Conservation (phyloP, 2,113 vertebrate species). For the Macaca nemestrina region DNA sequence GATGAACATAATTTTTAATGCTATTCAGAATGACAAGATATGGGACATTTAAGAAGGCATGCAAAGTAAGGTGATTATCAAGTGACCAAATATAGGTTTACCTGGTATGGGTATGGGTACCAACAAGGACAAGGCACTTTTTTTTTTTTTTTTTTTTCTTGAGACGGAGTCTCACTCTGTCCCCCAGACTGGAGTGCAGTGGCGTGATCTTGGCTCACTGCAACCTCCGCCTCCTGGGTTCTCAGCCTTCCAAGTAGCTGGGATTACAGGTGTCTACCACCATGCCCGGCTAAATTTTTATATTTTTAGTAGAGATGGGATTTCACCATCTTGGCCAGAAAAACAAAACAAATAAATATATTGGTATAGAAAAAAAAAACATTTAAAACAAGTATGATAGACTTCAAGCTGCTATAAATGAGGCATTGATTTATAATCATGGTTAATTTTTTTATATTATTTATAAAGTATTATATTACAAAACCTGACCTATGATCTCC, state of each 20-base stretch:
- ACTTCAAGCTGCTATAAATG: slow-evolving; percentile 74
- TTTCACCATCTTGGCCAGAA: too few species aligned
- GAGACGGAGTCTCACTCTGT: too few species aligned
- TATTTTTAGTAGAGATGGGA: too few species aligned
- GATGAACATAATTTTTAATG: slow-evolving; percentile 14
- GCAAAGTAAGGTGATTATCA: slow-evolving; percentile 68
- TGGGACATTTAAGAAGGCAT: slow-evolving; percentile 65
- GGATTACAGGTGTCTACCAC: too few species aligned
- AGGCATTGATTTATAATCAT: slow-evolving; percentile 77
- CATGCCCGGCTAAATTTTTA: too few species aligned
- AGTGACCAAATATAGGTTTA: slow-evolving; percentile 70
- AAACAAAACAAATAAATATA: slow-evolving; percentile 19
- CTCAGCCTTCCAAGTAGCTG: too few species aligned
- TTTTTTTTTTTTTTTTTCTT: background rate
- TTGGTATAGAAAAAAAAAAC: slow-evolving; percentile 69
- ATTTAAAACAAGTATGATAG: slow-evolving; percentile 76
- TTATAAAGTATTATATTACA: slow-evolving; percentile 82
- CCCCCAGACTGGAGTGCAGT: too few species aligned
- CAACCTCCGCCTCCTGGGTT: too few species aligned
- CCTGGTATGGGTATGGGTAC: slow-evolving; percentile 70
- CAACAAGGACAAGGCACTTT: slow-evolving; percentile 75
- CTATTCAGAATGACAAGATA: slow-evolving; percentile 55
- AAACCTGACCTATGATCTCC: slow-evolving; percentile 80
- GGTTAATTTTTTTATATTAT: slow-evolving; percentile 81
- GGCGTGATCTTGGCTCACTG: too few species aligned